A percentile compares a stretch with the other conserved stretches of the same genome.
These are phyloP conservation scores for Pantala flavescens DNA, from an alignment of 1,140 invertebrate species.

Conservation along the genomic window DNA sequence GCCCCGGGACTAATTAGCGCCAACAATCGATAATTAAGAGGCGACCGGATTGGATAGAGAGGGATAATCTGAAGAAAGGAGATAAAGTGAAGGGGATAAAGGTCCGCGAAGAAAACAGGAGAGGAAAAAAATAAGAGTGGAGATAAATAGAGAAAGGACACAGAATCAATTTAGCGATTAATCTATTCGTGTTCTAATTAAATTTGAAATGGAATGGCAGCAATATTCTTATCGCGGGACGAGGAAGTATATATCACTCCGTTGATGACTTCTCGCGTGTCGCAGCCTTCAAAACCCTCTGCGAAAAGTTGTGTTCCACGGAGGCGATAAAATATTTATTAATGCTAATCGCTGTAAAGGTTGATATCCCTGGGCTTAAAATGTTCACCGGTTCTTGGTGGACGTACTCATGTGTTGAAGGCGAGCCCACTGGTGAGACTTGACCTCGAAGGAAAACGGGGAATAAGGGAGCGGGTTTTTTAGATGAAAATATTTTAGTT, in stretches of 20 bases:
- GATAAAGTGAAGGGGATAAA: background rate
- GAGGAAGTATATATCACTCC: too few relatives aligned
- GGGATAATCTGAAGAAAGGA: background rate
- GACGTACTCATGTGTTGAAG: too few relatives aligned
- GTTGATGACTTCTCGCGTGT: too few relatives aligned
- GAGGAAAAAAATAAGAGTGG: background rate
- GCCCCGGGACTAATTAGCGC: conserved; percentile 5
- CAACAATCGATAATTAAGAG: conserved; percentile 10
- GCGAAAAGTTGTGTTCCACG: background rate
- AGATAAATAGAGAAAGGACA: background rate
- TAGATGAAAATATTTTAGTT: background rate
- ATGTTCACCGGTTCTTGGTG: too few relatives aligned
- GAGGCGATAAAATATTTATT: background rate
- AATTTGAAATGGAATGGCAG: too few relatives aligned
- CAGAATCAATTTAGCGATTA: background rate
- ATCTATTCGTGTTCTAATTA: too few relatives aligned
- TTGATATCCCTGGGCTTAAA: too few relatives aligned
- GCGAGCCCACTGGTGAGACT: too few relatives aligned
- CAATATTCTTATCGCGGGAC: too few relatives aligned
- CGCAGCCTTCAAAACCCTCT: too few relatives aligned
- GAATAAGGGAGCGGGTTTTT: too few relatives aligned
- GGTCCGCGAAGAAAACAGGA: background rate
- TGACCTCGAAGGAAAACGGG: too few relatives aligned
- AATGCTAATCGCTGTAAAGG: background rate
- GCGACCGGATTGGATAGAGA: background rate